Conservation (phyloP, 1,140 invertebrate species). For the Berghia stephanieae region DNA sequence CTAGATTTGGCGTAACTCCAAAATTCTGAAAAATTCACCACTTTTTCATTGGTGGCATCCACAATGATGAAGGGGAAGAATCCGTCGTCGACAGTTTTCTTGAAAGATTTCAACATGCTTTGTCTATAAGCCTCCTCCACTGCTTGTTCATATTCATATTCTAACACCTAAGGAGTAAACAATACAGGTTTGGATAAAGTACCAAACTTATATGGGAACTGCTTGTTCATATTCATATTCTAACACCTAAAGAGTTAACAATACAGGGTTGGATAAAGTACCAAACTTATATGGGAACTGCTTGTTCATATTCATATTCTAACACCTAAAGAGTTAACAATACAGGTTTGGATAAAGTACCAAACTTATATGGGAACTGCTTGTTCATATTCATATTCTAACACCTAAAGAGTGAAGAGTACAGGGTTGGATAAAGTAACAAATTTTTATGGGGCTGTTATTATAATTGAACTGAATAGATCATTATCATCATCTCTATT, state of each 20-base stretch:
- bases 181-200: too few species aligned
- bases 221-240: constrained; percentile 90
- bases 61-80: constrained; percentile 94
- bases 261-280: too few species aligned
- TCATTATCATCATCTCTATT: too few species aligned
- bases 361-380: too few species aligned
- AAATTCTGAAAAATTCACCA: constrained; percentile 83
- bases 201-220: too few species aligned
- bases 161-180: constrained; percentile 75
- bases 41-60: constrained; percentile 79
- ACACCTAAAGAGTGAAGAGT: constrained; percentile 71
- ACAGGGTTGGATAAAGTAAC: too few species aligned
- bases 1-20: constrained; percentile 87
- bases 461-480: too few species aligned
- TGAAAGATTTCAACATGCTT: constrained; percentile 89
- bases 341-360: too few species aligned
- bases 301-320: constrained; percentile 90
- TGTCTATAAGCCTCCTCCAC: constrained; percentile 84
- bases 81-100: constrained; percentile 89
- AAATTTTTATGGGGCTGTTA: too few species aligned
- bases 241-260: constrained; percentile 73
- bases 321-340: constrained; percentile 73
- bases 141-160: constrained; percentile 89
- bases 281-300: too few species aligned
- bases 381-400: constrained; percentile 92